Evolutionary conservation across 2,797 vertebrate species (phyloP).

Genomic region (Poecilia gillii): DNA sequence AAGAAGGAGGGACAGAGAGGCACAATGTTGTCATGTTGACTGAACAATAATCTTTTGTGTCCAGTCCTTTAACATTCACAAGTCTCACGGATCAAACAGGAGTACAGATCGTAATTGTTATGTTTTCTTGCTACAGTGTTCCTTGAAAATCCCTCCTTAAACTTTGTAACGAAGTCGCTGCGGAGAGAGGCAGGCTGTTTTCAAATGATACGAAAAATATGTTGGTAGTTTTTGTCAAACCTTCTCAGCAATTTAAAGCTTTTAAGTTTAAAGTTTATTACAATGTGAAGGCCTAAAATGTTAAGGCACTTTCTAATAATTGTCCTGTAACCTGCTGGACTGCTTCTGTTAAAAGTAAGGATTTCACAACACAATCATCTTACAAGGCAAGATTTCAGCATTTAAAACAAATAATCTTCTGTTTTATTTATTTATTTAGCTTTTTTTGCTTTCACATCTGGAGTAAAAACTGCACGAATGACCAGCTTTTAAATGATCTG

Average conservation of each 20-base stretch:
- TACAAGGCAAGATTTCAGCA: neutral
- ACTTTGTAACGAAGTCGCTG: neutral
- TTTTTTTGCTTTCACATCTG: neutral
- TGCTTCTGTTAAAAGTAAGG: neutral
- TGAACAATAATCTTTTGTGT: conserved; percentile 61
- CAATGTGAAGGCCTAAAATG: neutral
- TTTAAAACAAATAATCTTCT: neutral
- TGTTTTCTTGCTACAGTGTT: neutral
- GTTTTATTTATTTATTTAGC: too few relatives aligned
- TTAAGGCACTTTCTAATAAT: neutral
- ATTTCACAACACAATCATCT: neutral
- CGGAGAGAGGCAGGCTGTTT: neutral
- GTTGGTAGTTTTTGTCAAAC: neutral
- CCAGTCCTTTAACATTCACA: conserved; percentile 27
- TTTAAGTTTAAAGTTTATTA: neutral
- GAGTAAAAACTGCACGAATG: neutral
- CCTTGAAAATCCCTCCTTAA: neutral
- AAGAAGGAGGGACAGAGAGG: conserved; percentile 35
- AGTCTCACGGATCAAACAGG: conserved; percentile 16
- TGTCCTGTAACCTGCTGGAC: neutral
- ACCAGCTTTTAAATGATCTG: neutral
- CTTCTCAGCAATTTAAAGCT: neutral
- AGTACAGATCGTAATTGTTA: neutral
- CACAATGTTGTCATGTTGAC: conserved; percentile 57
- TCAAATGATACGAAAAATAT: neutral